Evolutionary conservation across 2,113 vertebrate genomes (phyloP), one percentile per base, ranked within the genome.

Genomic region (Misgurnus mizolepis): DNA sequence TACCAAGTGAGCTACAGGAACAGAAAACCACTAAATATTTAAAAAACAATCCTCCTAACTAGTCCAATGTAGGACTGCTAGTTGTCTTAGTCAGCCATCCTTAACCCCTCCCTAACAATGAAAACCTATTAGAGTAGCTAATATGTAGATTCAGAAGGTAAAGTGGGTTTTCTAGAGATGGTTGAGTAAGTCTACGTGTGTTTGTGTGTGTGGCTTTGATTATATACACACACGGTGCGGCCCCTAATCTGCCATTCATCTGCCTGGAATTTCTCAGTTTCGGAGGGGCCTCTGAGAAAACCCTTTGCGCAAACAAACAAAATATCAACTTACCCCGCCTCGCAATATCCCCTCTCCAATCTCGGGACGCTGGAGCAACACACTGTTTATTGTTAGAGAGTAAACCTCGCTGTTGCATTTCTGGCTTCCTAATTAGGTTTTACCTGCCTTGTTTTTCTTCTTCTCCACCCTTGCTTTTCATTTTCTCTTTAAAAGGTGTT

Each of bases 301-400:
- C 90, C 90, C 87, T 90, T 86, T 88, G 88, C 78, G 85, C 93
- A 93, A 93, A 93, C 90, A 93, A 94, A 94, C 92, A 93, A 80
- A 79, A 89, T 91, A 91, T 94, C 90, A 76, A 88, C 92, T 94
- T 94, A 93, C 92, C 88, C 87, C 81, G 83, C 87, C 86, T 85
- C 85, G 72, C 83, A 79, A 76, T 86, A 87, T 84, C 79, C 79
- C 71, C 79, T 81, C 76, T 69, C 55, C 79, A 64, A 83, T 86
- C 71, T 82, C 78, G 83, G 76, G 74, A 86, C 68, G 78, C 76
- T 82, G 76, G 72, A 79, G 81, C 80, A 83, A 67, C 64, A 14
- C 65, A 62, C 66, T 91, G 89, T 92, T 93, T 93, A 92, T 92
- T 93, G 88, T 93, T 91, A 90, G 87, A 92, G 86, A 68, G 86